These are phyloP conservation scores for Melipona bicolor DNA, from an alignment of 2,888 invertebrate genomes.

Conservation along the genomic window DNA sequence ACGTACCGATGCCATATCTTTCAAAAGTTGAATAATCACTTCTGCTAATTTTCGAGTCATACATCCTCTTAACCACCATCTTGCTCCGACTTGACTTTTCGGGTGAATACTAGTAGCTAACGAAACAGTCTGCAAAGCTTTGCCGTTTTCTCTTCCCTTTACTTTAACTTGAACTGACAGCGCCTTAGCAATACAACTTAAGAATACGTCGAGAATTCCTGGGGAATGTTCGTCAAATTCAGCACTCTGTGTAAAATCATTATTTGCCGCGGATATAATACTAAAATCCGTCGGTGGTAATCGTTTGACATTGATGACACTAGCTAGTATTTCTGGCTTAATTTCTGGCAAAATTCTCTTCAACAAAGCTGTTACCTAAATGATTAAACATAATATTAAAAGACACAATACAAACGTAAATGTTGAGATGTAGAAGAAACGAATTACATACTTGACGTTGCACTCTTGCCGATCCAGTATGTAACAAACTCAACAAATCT, in stretches of 20 bases:
- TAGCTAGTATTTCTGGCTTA: slow-evolving; percentile 92
- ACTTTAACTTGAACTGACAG: slow-evolving; percentile 95
- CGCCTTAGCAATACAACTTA: slow-evolving; percentile 96
- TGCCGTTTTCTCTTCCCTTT: slow-evolving; percentile 87
- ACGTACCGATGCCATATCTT: slow-evolving; percentile 96
- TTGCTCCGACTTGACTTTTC: slow-evolving; percentile 85
- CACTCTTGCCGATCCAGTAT: slow-evolving; percentile 97
- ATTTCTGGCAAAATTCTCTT: slow-evolving; percentile 96
- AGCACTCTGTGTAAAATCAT: slow-evolving; percentile 82
- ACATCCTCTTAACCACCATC: slow-evolving; percentile 95
- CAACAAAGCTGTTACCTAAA: slow-evolving; percentile 90
- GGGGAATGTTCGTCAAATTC: slow-evolving; percentile 86
- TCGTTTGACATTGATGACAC: slow-evolving; percentile 89
- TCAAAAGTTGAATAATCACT: slow-evolving; percentile 93
- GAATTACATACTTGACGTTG: slow-evolving; percentile 91
- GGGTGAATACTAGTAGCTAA: slow-evolving; percentile 87
- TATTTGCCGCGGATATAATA: slow-evolving; percentile 87
- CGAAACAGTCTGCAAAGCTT: slow-evolving; percentile 85
- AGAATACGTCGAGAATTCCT: slow-evolving; percentile 94
- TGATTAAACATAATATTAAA: slow-evolving; percentile 24
- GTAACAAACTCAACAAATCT: slow-evolving; percentile 93
- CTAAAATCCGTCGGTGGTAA: slow-evolving; percentile 92
- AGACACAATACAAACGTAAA: neutral
- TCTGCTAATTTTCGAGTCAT: slow-evolving; percentile 94
- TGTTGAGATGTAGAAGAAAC: neutral